Evolutionary conservation across 2,113 vertebrate species (phyloP).

Genomic region (Smithornis capensis): DNA sequence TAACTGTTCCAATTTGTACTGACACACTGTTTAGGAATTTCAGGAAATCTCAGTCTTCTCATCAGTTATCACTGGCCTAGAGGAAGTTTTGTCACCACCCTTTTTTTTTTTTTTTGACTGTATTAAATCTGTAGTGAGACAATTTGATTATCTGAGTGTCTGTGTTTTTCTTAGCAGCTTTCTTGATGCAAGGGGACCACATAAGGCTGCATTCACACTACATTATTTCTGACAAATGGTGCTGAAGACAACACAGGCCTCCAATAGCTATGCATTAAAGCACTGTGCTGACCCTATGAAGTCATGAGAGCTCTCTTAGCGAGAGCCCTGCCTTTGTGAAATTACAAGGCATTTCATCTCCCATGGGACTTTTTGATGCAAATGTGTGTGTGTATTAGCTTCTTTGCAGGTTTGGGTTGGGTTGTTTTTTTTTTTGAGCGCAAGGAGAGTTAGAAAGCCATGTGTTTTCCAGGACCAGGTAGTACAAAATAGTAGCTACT

Average conservation of each 20-base stretch:
- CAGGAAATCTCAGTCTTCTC: conserved; percentile 1
- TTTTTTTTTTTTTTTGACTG: background rate
- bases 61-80: background rate
- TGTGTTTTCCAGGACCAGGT: background rate
- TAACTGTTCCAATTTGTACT: background rate
- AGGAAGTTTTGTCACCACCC: background rate
- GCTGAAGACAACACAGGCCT: background rate
- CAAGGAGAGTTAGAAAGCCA: background rate
- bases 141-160: background rate
- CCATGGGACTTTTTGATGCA: background rate
- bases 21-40: background rate
- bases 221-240: conserved; percentile 32
- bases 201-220: background rate
- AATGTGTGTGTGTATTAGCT: background rate
- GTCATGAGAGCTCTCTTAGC: background rate
- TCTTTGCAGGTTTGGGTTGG: background rate
- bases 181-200: background rate
- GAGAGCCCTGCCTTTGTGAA: background rate
- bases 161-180: background rate
- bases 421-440: background rate
- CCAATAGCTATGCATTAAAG: background rate
- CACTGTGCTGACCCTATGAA: background rate
- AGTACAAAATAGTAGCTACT: background rate
- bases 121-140: background rate
- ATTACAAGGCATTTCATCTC: background rate